A percentile compares a stretch with the other conserved stretches of the same genome.
phyloP scores from a whole-genome alignment of 1,140 invertebrate species.

The Ericerus pela region DNA sequence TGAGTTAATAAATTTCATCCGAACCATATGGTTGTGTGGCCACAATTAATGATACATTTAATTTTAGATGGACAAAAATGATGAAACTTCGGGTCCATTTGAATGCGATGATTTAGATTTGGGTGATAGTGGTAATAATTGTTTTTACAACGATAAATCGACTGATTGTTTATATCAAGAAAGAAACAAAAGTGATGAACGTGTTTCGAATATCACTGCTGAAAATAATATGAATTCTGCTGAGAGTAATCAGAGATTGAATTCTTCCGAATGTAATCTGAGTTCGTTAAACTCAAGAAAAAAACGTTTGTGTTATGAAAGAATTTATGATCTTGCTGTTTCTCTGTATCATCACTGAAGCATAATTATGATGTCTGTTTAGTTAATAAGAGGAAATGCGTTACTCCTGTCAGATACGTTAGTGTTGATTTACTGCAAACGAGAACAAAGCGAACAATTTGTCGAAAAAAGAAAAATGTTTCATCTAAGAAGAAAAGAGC shows the following conservation, averaged over 20 bases:
- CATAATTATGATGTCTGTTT: background rate
- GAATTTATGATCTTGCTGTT: background rate
- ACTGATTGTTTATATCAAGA: background rate
- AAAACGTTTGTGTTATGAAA: background rate
- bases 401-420: background rate
- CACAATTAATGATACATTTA: background rate
- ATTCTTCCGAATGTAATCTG: background rate
- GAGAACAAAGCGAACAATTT: background rate
- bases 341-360: background rate
- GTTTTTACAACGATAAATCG: background rate
- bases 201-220: background rate
- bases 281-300: background rate
- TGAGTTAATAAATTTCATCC: background rate
- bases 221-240: background rate
- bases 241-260: background rate
- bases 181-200: background rate
- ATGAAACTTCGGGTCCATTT: background rate
- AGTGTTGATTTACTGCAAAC: background rate
- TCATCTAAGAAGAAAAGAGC: background rate
- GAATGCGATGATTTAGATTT: background rate
- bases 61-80: background rate
- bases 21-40: background rate
- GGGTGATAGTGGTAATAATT: background rate
- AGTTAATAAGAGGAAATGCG: constrained; percentile 5
- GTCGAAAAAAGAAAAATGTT: background rate